Evolutionary conservation across 2,888 invertebrate species (phyloP), one percentile per base, ranked within the genome.

Genomic region (Pandemis corylana): DNA sequence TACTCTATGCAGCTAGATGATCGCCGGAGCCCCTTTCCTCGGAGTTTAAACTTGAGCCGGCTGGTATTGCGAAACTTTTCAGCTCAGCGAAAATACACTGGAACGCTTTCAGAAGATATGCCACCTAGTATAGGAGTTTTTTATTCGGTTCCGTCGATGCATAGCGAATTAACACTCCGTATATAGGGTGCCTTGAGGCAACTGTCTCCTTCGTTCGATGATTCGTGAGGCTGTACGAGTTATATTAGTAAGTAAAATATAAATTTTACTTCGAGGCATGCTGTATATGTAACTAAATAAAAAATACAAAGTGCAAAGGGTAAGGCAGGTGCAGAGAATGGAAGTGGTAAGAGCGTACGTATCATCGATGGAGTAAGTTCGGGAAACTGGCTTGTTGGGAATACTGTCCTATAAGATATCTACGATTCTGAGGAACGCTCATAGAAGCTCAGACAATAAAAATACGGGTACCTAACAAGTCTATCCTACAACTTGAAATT

Each of bases 21-120:
- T 92, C 90, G 87, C 80, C 71, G 87, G 82, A 89, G 89, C 84
- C 79, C 80, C 83, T 86, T 87, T 85, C 83, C 85, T 82, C 84
- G 79, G 87, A 90, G 86, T 91, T 91, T 90, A 89, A 91, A 92
- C 89, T 90, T 89, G 87, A 87, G 88, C 87, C 85, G 84, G 85
- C 83, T 78, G 87, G 90, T 93, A 93, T 94, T 93, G 91, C 90
- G 77, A 93, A 94, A 94, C 91, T 94, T 94, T 94, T 89, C 86
- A 90, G 91, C 90, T 92, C 92, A 92, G 88, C 87, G 88, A 92
- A 91, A 91, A 90, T 94, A 94, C 94, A 94, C 85, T 84, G 90
- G 92, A 94, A 94, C 90, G 93, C 94, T 94, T 91, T 94, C 92
- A 94, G 89, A 92, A 89, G 91, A 87, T 88, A 65, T 65, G 68